Evolutionary conservation across 2,797 vertebrate species (phyloP), one percentile per base, ranked within the genome.

Genomic region (Oryzias dopingdopingensis): DNA sequence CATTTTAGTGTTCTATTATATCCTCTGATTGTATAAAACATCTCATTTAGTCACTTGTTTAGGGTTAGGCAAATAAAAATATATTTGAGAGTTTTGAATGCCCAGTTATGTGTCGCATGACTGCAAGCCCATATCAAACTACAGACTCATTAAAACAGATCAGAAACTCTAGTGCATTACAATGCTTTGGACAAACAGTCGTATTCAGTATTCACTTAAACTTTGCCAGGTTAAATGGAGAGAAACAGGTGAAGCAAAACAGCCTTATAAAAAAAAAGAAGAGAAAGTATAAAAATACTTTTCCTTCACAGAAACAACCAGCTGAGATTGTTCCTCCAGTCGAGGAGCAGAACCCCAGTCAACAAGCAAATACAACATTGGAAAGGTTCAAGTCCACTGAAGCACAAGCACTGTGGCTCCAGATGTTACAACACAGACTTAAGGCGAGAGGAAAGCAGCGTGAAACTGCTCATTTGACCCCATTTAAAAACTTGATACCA

Each of bases 401-500:
- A 69, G 56, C 57, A 52, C 64, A 42, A 55, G 65, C 67, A 51
- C 47, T 71, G 44, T 6, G 76, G 74, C 64, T 56, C 51, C 66
- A 83, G 62, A 76, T 72, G 70, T 72, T 77, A 79, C 56, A 70
- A 77, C 66, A 58, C 67, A 79, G 82, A 86, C 83, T 82, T 74
- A 67, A 81, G 76, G 78, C 80, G 58, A 77, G 69, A 83, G 67
- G 79, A 80, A 85, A 83, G 73, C 84, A 82, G 81, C 82, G 86
- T 83, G 80, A 86, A 86, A 80, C 83, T 86, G 84, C 86, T 88
- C 88, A 90, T 90, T 92, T 93, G 92, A 92, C 92, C 92, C 91
- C 90, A 90, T 93, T 93, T 93, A 93, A 91, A 91, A 90, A 90
- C 89, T 92, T 92, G 89, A 91, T 92, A 90, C 89, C 90, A 92